Conservation (phyloP, 2,797 vertebrate genomes). For the Xiphophorus birchmanni region DNA sequence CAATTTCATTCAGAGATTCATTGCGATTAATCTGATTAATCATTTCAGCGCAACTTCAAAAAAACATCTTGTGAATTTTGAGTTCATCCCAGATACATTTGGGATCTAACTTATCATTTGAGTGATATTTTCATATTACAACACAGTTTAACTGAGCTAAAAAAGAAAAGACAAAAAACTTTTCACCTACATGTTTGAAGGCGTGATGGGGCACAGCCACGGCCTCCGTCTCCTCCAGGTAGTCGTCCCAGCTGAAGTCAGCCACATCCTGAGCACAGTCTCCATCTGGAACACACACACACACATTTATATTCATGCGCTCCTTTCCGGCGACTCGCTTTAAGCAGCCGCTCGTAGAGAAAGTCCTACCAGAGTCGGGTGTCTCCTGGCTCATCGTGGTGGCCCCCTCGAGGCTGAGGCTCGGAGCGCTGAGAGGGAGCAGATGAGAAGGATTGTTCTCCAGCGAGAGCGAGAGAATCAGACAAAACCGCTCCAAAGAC, state of each 20-base stretch:
- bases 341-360: conserved; percentile 27
- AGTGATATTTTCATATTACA: conserved; percentile 11
- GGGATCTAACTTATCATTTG: background rate
- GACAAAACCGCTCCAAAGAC: conserved; percentile 22
- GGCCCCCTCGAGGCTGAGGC: conserved; percentile 62
- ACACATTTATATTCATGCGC: conserved; percentile 19
- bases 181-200: conserved; percentile 93
- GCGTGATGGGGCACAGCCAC: conserved; percentile 91
- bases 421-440: conserved; percentile 61
- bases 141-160: conserved; percentile 8
- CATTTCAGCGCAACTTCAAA: too few species aligned
- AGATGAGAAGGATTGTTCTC: conserved; percentile 40
- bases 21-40: too few species aligned
- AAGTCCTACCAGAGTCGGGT: conserved; percentile 80
- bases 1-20: too few species aligned
- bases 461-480: conserved; percentile 26
- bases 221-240: conserved; percentile 94
- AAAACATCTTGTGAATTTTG: background rate
- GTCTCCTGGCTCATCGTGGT: conserved; percentile 81
- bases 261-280: conserved; percentile 90
- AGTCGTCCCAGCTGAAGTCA: conserved; percentile 98
- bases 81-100: background rate
- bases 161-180: background rate
- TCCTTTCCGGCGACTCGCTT: conserved; percentile 37
- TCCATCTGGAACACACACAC: conserved; percentile 78